Percentiles rank a stretch among this genome's conserved stretches.
phyloP scores from a whole-genome alignment of 2,888 invertebrate species.

The Pristionchus fissidentatus region DNA sequence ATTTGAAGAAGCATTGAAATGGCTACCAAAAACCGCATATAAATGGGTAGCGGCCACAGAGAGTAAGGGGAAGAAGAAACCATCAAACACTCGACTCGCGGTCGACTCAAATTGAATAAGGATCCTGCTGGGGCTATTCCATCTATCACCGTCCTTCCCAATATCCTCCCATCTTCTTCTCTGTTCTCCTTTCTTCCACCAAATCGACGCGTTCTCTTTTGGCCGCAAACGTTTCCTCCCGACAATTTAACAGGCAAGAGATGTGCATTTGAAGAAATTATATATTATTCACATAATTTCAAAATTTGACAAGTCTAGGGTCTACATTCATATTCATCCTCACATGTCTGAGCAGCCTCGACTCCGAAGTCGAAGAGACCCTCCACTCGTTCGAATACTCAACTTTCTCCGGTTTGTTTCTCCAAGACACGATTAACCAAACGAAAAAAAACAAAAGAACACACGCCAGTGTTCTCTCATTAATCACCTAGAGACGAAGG shows the following conservation, averaged over 20 bases:
- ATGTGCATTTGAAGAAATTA: too few species aligned
- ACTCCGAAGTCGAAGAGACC: neutral
- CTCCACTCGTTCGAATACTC: neutral
- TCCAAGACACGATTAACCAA: neutral
- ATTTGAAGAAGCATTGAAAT: neutral
- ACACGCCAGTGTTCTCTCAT: too few species aligned
- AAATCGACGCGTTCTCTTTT: too few species aligned
- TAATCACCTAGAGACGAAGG: too few species aligned
- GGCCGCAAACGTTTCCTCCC: too few species aligned
- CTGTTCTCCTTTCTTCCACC: neutral
- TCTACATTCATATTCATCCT: too few species aligned
- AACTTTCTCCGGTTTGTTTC: neutral
- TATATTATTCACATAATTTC: too few species aligned
- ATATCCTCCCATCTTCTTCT: neutral
- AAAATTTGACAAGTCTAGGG: too few species aligned
- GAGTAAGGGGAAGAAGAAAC: neutral
- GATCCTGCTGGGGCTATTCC: slow-evolving; percentile 3
- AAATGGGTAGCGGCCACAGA: neutral
- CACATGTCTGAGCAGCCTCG: neutral
- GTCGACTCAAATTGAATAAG: slow-evolving; percentile 8
- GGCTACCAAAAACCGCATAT: neutral
- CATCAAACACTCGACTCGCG: slow-evolving; percentile 28
- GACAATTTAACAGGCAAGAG: too few species aligned
- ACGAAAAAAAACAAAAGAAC: too few species aligned
- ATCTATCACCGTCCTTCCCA: neutral